A percentile compares a stretch with the other conserved stretches of the same genome.
Evolutionary conservation across 2,888 invertebrate genomes (phyloP).

Genomic region (Timema cristinae): DNA sequence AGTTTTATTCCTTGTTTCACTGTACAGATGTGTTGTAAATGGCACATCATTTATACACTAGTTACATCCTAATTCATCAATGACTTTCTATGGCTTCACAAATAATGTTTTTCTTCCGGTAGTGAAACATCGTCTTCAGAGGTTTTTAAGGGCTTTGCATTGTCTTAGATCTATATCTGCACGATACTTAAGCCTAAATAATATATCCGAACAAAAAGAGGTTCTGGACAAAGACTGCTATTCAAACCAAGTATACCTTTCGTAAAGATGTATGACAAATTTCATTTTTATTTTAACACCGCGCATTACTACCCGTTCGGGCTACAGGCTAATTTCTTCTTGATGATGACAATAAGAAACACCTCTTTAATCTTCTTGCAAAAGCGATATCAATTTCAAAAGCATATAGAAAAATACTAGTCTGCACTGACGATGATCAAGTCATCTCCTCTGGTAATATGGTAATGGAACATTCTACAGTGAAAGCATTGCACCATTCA

Average conservation of each 20-base stretch:
- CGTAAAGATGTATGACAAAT: background rate
- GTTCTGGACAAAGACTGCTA: background rate
- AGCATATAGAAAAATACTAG: background rate
- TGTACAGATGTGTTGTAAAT: conserved; percentile 10
- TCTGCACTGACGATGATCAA: conserved; percentile 12
- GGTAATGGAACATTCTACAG: background rate
- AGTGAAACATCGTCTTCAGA: background rate
- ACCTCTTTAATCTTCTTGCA: background rate
- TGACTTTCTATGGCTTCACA: background rate
- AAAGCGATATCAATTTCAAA: background rate
- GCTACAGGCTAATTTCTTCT: background rate
- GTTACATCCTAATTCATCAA: conserved; percentile 1
- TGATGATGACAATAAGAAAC: conserved; percentile 8
- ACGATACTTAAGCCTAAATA: background rate
- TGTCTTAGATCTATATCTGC: background rate
- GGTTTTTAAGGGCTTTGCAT: background rate
- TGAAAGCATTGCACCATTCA: conserved; percentile 8
- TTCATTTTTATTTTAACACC: background rate
- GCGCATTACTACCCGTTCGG: too few species aligned
- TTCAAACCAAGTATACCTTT: conserved; percentile 4
- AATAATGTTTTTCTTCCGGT: background rate
- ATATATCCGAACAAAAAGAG: background rate
- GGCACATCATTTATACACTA: background rate
- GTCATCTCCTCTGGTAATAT: background rate
- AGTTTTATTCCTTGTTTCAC: background rate